Base-by-base conservation (phyloP, 2,888 invertebrate species). In the Branchellion lobata region DNA sequence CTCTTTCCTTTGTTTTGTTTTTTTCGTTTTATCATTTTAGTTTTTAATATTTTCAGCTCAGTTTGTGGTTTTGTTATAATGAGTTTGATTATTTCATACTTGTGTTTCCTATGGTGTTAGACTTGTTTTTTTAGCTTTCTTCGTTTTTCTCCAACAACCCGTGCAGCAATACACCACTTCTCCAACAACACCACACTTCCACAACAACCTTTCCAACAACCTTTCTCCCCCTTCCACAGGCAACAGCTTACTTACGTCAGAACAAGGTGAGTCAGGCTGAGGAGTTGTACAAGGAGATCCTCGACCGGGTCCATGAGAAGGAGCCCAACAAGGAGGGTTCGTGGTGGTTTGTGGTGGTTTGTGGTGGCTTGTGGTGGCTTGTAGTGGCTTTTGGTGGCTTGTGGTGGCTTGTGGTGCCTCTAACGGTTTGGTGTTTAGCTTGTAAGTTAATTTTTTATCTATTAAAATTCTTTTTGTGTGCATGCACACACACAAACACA, bases 251-350 rank as follows among this genome's bases (percentile, higher is more conserved):
- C 88, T 91, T 99, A 85, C 99, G 99, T 89, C 90, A 91, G 87
- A 96, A 96, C 84, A 99, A 99, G 89, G 99, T 97, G 90, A 94
- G 96, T 87, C 96, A 98, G 88, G 99, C 99, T 0, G 99, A 99
- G 90, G 93, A 94, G 81, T 90, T 99, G 74, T 99, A 99, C 90
- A 99, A 99, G 89, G 89, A 90, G 89, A 95, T 97, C 82, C 90
- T 99, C 84, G 98, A 97, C 51, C 90, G 98, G 84, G 99, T 98
- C 80, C 99, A 99, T 88, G 98, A 99, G 89, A 91, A 94, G 84
- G 97, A 98, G 88, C 98, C 97, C 88, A 57, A 57, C n/a, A 57
- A 57, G n/a, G 61, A 57, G 21, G 61, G 61, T 57, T 3, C 92
- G 89, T 91, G 92, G 18, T 47, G 47, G 47, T n/a, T n/a, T n/a